Conservation (phyloP, 2,888 invertebrate species). For the Dioctria rufipes region DNA sequence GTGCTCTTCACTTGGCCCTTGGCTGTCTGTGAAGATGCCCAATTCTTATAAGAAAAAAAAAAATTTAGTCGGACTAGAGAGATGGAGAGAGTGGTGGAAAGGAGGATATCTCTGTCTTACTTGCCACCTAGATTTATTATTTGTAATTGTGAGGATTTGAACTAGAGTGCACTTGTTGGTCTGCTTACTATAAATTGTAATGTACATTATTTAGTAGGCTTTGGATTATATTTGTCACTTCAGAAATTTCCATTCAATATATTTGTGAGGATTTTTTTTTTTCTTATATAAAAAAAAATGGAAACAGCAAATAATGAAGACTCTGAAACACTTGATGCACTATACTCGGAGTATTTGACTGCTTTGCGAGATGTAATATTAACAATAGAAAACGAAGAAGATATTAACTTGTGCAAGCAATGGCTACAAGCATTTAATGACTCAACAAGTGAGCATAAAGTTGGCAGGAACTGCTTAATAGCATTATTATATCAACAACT, state of each 20-base stretch:
- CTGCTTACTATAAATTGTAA: no score
- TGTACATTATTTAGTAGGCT: no score
- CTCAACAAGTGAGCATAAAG: constrained; percentile 62
- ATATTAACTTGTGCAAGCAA: constrained; percentile 61
- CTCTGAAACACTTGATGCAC: constrained; percentile 58
- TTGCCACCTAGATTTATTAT: no score
- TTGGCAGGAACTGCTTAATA: constrained; percentile 66
- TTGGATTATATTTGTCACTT: no score
- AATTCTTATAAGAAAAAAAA: no score
- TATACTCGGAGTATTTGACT: constrained; percentile 63
- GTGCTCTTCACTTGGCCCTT: no score
- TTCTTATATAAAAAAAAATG: background rate
- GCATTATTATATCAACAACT: constrained; percentile 66
- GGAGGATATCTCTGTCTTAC: no score
- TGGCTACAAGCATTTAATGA: constrained; percentile 66
- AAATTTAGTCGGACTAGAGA: no score
- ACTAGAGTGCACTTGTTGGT: no score
- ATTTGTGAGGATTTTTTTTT: constrained; percentile 6
- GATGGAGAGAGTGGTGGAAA: no score
- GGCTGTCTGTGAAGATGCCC: no score
- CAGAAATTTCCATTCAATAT: background rate
- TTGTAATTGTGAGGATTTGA: background rate
- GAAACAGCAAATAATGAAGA: background rate
- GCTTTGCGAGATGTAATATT: constrained; percentile 61
- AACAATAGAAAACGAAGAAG: constrained; percentile 60